A percentile compares a stretch with the other conserved stretches of the same genome.
These are phyloP conservation scores for Hydropsyche betteni DNA, from an alignment of 2,888 invertebrate species.

Conservation along the genomic window DNA sequence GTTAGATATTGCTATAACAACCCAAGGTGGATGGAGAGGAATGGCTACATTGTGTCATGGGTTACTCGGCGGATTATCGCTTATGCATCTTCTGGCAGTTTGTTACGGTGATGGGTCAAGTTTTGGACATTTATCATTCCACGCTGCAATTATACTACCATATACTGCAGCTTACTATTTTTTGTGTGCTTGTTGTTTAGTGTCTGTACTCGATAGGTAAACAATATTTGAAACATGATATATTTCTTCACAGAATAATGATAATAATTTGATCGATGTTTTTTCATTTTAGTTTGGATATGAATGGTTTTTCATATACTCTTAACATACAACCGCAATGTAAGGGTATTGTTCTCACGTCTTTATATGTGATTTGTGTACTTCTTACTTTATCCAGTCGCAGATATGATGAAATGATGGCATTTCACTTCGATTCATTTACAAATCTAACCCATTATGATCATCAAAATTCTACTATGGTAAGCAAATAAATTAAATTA, in stretches of 20 bases:
- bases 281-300: constrained; percentile 58
- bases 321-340: constrained; percentile 63
- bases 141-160: constrained; percentile 64
- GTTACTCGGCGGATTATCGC: constrained; percentile 67
- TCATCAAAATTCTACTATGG: constrained; percentile 43
- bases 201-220: constrained; percentile 70
- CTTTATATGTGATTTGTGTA: constrained; percentile 62
- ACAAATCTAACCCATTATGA: constrained; percentile 41
- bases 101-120: constrained; percentile 65
- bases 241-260: too few relatives aligned
- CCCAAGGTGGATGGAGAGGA: constrained; percentile 65
- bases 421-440: constrained; percentile 60
- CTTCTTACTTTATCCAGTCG: constrained; percentile 62
- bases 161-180: constrained; percentile 68
- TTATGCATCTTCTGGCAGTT: constrained; percentile 69
- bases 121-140: constrained; percentile 63
- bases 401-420: constrained; percentile 65
- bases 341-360: constrained; percentile 62
- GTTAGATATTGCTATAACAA: constrained; percentile 64
- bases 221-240: constrained; percentile 43
- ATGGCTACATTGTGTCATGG: constrained; percentile 69
- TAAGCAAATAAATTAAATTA: constrained; percentile 30
- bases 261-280: too few relatives aligned
- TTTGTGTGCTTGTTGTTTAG: constrained; percentile 67
- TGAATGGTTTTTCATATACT: constrained; percentile 59